A percentile compares a stretch with the other conserved stretches of the same genome.
phyloP scores from a whole-genome alignment of 2,797 vertebrate genomes.

The Mormyrus proboscirostris region DNA sequence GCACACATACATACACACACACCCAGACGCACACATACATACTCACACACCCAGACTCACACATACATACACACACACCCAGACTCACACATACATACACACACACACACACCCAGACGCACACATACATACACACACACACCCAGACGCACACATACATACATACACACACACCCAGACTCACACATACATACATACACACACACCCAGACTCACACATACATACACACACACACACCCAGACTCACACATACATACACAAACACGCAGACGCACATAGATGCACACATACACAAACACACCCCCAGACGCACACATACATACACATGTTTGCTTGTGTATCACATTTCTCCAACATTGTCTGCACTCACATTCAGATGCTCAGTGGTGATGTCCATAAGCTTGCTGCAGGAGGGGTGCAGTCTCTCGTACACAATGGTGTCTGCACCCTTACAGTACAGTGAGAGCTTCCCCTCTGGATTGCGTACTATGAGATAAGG shows the following conservation, averaged over 20 bases:
- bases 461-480: slow-evolving; percentile 68
- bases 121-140: too few species aligned
- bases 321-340: neutral
- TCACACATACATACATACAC: too few species aligned
- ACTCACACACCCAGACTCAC: too few species aligned
- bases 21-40: too few species aligned
- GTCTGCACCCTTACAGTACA: slow-evolving; percentile 93
- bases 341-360: neutral
- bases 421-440: slow-evolving; percentile 81
- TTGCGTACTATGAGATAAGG: slow-evolving; percentile 60
- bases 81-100: too few species aligned
- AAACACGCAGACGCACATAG: neutral
- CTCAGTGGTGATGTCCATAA: slow-evolving; percentile 66
- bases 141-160: too few species aligned
- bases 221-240: too few species aligned
- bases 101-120: too few species aligned
- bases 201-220: too few species aligned
- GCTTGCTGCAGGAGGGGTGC: slow-evolving; percentile 61
- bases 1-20: too few species aligned
- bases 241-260: neutral
- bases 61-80: too few species aligned
- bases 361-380: slow-evolving; percentile 74
- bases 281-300: neutral
- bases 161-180: too few species aligned
- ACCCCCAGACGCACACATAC: neutral